Base-by-base conservation (phyloP, 2,888 invertebrate species). In the Doris montereyensis region DNA sequence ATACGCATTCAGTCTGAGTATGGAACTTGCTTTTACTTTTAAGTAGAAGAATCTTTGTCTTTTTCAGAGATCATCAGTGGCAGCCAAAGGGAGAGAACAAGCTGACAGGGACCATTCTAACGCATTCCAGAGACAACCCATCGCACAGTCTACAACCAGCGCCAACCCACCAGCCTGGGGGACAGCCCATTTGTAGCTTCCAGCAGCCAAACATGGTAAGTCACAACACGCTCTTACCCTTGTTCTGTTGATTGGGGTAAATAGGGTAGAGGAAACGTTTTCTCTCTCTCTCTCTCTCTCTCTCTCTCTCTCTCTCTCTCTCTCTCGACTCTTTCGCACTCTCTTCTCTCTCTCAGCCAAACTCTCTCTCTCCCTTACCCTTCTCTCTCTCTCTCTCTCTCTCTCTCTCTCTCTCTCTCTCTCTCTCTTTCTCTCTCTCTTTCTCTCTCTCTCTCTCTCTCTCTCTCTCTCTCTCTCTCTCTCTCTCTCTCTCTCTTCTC, bases 71-170 rank as follows among this genome's bases (percentile, higher is more conserved):
- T 65, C 89, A 89, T 78, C 88, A 89, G 80, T 90, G 89, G 90
- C 87, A 88, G 72, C 88, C 89, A 4, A 88, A 87, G 79, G 87
- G 88, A 32, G 89, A 90, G 79, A 88, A 89, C 82, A 89, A 88
- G 81, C 84, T 87, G 83, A 90, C 90, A 21, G 89, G 90, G 10
- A 89, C 89, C 3, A 83, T 80, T 52, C 84, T 86, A 82, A 88
- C 86, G 86, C 83, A 84, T 62, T 83, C 83, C 2, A 75, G 81
- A 68, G 84, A 85, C 28, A 79, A 82, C 4, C 76, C 84, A 34
- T 81, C 82, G 4, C 81, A 84, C 68, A 81, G 84, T 24, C 85
- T 86, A 1, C 83, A 84, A 24, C 84, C 84, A 82, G 79, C 83
- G 58, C 75, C 71, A 30, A 81, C 82, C 21, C n/a, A n/a, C n/a